phyloP scores from a whole-genome alignment of 2,888 invertebrate genomes.

The Heteromurus nitidus region DNA sequence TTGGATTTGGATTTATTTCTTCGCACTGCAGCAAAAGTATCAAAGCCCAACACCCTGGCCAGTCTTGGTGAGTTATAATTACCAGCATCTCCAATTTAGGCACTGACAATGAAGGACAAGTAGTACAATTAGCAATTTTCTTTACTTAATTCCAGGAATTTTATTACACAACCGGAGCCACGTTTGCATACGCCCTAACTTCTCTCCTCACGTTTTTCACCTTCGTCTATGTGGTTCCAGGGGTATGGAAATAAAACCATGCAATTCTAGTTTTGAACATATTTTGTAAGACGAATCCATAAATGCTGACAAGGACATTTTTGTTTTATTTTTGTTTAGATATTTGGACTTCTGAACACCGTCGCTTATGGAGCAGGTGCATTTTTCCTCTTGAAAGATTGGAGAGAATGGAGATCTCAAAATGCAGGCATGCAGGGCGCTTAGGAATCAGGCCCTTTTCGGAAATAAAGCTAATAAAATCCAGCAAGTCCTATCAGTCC shows the following conservation, averaged over 20 bases:
- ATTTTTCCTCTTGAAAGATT: constrained; percentile 42
- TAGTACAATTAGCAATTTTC: not conserved
- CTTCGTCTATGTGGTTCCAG: not conserved
- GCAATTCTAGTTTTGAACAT: too few species aligned
- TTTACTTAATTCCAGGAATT: constrained; percentile 51
- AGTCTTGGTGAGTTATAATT: constrained; percentile 40
- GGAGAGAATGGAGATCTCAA: constrained; percentile 53
- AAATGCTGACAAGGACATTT: too few species aligned
- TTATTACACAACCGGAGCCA: constrained; percentile 57
- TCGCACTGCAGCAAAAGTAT: constrained; percentile 45
- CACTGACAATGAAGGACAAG: too few species aligned
- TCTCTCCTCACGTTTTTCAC: constrained; percentile 45
- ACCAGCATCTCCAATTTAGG: not conserved
- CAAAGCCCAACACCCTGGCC: constrained; percentile 49
- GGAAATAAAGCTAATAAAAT: too few species aligned
- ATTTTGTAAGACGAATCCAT: too few species aligned
- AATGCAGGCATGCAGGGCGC: constrained; percentile 15
- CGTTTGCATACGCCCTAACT: constrained; percentile 44
- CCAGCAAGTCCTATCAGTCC: too few species aligned
- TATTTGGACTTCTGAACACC: constrained; percentile 50
- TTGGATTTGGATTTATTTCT: constrained; percentile 64
- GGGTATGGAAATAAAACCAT: too few species aligned
- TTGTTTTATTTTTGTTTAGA: constrained; percentile 35
- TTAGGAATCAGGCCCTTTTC: too few species aligned
- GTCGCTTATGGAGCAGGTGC: constrained; percentile 44